Percentiles rank a stretch among this genome's conserved stretches.
phyloP scores from a whole-genome alignment of 2,113 vertebrate species.

The Nanorana parkeri region DNA sequence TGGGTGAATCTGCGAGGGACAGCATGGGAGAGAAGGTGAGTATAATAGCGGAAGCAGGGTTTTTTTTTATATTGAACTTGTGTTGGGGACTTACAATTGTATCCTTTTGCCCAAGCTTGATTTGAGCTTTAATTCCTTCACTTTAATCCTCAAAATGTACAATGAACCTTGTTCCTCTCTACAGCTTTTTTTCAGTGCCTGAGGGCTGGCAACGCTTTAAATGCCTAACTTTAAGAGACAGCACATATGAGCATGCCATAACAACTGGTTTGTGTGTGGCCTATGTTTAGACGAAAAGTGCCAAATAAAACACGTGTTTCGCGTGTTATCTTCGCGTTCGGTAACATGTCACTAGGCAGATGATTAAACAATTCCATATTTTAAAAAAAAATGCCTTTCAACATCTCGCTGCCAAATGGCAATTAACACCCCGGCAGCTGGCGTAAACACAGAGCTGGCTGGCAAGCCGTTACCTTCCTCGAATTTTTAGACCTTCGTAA shows the following conservation, averaged over 20 bases:
- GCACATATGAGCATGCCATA: background rate
- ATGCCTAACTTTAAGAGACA: too few relatives aligned
- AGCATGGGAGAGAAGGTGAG: too few relatives aligned
- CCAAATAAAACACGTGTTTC: conserved; percentile 6
- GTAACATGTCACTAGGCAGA: conserved; percentile 19
- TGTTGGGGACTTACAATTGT: too few relatives aligned
- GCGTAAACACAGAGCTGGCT: conserved; percentile 26
- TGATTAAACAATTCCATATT: conserved; percentile 47
- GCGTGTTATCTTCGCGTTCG: conserved; percentile 15
- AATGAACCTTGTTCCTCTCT: too few relatives aligned
- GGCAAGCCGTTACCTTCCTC: conserved; percentile 13
- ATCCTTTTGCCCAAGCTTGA: too few relatives aligned
- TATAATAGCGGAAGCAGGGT: too few relatives aligned
- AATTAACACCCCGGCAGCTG: conserved; percentile 47
- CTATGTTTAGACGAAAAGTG: background rate
- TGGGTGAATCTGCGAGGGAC: too few relatives aligned
- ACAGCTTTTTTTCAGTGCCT: too few relatives aligned
- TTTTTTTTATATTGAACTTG: too few relatives aligned
- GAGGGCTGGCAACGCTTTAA: too few relatives aligned
- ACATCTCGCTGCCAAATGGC: conserved; percentile 34
- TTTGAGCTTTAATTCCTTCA: too few relatives aligned
- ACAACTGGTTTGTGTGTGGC: background rate
- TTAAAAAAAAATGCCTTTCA: conserved; percentile 33
- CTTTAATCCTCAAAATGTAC: too few relatives aligned
- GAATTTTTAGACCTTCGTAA: background rate